Evolutionary conservation across 2,113 vertebrate genomes (phyloP).

Genomic region (Sminthopsis crassicaudata): DNA sequence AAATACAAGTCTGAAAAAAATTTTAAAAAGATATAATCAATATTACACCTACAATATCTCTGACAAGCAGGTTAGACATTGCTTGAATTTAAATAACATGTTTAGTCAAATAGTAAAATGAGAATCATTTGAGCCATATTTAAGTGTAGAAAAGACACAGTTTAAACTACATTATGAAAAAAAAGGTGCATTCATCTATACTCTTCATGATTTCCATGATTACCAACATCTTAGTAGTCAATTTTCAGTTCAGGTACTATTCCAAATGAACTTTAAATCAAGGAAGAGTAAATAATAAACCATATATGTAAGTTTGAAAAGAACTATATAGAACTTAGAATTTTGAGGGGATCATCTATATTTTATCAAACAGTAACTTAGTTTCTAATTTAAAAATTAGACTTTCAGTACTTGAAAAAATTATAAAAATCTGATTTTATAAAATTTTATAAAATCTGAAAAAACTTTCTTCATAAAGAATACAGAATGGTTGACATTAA

Average conservation of each 20-base stretch:
- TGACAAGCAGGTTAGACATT: neutral
- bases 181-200: conserved; percentile 43
- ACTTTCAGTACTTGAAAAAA: neutral
- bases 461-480: neutral
- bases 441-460: too few species aligned
- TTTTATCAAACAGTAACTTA: neutral
- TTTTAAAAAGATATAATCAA: neutral
- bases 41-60: neutral
- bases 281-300: conserved; percentile 8
- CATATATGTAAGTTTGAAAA: conserved; percentile 18
- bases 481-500: conserved; percentile 28
- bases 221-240: conserved; percentile 26
- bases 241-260: conserved; percentile 42
- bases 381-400: neutral
- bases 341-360: neutral
- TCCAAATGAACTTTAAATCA: conserved; percentile 14
- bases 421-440: neutral
- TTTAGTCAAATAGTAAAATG: conserved; percentile 48
- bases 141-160: conserved; percentile 36
- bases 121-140: conserved; percentile 20
- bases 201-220: neutral
- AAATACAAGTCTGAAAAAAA: neutral
- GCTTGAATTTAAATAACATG: neutral
- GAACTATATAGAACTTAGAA: conserved; percentile 1
- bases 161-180: conserved; percentile 53